Evolutionary conservation across 2,113 vertebrate genomes (phyloP).

Genomic region (Zosterops pallidus): DNA sequence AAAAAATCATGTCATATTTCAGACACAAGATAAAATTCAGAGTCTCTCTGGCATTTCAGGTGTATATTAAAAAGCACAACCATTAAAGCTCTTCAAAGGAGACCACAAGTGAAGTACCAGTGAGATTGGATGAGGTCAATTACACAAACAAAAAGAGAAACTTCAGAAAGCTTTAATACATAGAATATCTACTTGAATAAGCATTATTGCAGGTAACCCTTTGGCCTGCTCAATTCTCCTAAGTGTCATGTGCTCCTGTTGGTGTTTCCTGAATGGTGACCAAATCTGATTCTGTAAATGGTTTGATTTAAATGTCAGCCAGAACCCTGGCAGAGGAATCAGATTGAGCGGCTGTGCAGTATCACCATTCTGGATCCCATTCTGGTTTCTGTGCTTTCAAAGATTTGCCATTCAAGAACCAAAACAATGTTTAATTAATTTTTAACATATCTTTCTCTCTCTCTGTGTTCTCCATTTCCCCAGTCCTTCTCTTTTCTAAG

Average conservation of each 20-base stretch:
- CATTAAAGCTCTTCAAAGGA: not conserved
- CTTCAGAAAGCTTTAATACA: not conserved
- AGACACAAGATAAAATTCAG: not conserved
- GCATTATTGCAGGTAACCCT: not conserved
- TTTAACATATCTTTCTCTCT: not conserved
- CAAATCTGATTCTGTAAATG: not conserved
- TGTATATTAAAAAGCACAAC: not conserved
- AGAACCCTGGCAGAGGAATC: not conserved
- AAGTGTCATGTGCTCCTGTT: not conserved
- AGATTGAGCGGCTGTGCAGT: not conserved
- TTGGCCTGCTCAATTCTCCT: not conserved
- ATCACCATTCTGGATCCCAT: not conserved
- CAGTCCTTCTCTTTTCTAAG: not conserved
- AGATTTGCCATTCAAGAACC: not conserved
- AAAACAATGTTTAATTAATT: not conserved
- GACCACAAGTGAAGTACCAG: not conserved
- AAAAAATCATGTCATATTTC: not conserved
- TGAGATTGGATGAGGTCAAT: not conserved
- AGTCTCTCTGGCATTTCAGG: not conserved
- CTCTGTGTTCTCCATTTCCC: not conserved
- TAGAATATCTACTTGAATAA: not conserved
- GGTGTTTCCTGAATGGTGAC: not conserved
- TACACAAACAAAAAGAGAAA: not conserved
- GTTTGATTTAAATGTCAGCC: not conserved
- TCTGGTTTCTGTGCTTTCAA: not conserved